Base-by-base conservation (phyloP, 2,113 vertebrate genomes). In the Salminus brasiliensis region DNA sequence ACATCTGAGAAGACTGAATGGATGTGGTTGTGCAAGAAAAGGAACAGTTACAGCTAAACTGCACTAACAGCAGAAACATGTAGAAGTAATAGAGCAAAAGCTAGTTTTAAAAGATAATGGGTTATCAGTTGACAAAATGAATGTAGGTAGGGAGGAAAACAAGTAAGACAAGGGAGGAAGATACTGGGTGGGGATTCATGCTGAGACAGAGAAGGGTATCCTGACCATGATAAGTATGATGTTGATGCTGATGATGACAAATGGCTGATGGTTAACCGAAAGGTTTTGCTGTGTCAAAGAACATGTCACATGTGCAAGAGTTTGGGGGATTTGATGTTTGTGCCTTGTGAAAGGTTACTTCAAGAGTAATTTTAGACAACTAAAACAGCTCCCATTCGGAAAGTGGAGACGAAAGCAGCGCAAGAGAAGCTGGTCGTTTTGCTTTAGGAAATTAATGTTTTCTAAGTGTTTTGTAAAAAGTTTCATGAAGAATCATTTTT, bases 221-320 rank as follows among this genome's bases (percentile, higher is more conserved):
- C 59, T 63, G 43, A 76, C 34, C 32, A 53, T 55, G 12, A 55
- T 55, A 21, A 36, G 18, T 53, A 76, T 55, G 43, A 41, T 55
- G 34, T 53, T 77, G 72, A 57, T 55, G 45, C 27, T n/a, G 15
- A 76, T 43, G 10, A 39, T 57, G 45, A 66, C 62, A 65, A 16
- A 75, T 49, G 39, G 10, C 15, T 49, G 21, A 11, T 23, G 41
- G 59, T 30, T 49, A 21, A 75, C 11, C 11, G 21, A 74, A 23
- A 57, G 25, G 23, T 5, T 23, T 15, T 29, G 12, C 11, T 45
- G 43, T 45, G 13, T 29, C 25, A 29, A 59, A 29, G 53, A 29
- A 47, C 9, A 43, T 32, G 18, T 16, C 7, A 49, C 43, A 47
- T 47, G 18, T 4, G n/a, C 27, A 49, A 7, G 36, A 45, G 8